phyloP scores from a whole-genome alignment of 1,140 invertebrate genomes.

The Pachypeltis micranthus region DNA sequence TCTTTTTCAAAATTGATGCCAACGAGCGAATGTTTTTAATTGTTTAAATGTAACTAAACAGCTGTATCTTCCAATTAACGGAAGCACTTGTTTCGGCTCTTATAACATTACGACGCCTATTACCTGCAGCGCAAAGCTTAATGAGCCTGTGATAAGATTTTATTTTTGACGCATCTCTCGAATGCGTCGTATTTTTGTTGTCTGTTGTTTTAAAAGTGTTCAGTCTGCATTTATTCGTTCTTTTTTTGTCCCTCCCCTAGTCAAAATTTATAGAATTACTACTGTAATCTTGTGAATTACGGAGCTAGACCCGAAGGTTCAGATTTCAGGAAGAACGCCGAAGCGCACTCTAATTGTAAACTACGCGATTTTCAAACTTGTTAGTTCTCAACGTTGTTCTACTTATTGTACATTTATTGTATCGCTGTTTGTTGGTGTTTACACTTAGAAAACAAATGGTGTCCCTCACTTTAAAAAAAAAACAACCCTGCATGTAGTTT shows the following conservation, averaged over 20 bases:
- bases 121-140: background rate
- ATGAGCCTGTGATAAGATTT: slow-evolving; percentile 5
- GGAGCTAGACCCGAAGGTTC: no score
- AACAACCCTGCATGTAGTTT: background rate
- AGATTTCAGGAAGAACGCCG: no score
- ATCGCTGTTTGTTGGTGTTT: no score
- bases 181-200: no score
- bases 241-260: background rate
- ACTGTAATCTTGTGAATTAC: no score
- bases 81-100: background rate
- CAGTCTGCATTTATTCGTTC: background rate
- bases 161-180: no score
- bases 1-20: background rate
- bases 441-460: background rate
- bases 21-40: background rate
- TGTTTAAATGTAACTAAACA: background rate
- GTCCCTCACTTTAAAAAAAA: background rate
- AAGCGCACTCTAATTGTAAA: no score
- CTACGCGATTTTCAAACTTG: no score
- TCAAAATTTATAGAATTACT: background rate
- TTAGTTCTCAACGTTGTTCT: no score
- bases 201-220: background rate
- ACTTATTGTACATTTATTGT: no score
- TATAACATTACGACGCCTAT: background rate
- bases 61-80: no score